phyloP scores from a whole-genome alignment of 2,888 invertebrate species.

The Entomobrya proxima region DNA sequence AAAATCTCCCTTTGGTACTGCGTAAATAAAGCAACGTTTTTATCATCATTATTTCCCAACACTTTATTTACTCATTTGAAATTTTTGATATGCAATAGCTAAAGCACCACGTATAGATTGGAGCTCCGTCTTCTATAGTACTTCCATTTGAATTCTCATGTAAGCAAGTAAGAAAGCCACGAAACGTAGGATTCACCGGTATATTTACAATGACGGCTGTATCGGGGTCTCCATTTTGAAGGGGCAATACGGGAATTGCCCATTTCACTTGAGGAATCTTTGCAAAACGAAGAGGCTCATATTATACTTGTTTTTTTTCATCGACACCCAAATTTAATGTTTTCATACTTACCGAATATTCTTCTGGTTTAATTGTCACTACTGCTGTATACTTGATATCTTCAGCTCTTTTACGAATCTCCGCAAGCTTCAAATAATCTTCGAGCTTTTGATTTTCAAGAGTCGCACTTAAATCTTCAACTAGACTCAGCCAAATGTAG shows the following conservation, averaged over 20 bases:
- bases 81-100: slow-evolving; percentile 29
- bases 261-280: slow-evolving; percentile 43
- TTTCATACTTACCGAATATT: neutral
- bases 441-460: neutral
- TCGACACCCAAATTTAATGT: neutral
- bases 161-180: slow-evolving; percentile 21
- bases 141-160: neutral
- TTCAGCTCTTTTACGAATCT: slow-evolving; percentile 33
- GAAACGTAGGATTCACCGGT: slow-evolving; percentile 50
- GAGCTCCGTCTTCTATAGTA: neutral
- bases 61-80: neutral
- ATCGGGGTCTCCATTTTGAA: slow-evolving; percentile 56
- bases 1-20: neutral
- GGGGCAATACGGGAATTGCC: slow-evolving; percentile 46
- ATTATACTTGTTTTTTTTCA: neutral
- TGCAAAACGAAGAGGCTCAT: neutral
- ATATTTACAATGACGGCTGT: slow-evolving; percentile 38
- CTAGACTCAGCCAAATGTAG: slow-evolving; percentile 45
- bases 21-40: neutral
- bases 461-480: neutral
- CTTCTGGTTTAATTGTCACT: slow-evolving; percentile 35
- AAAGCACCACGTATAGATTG: slow-evolving; percentile 50
- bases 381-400: slow-evolving; percentile 27
- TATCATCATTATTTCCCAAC: neutral
- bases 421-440: neutral